Evolutionary conservation across 2,888 invertebrate genomes (phyloP).

Genomic region (Microctonus aethiopoides): DNA sequence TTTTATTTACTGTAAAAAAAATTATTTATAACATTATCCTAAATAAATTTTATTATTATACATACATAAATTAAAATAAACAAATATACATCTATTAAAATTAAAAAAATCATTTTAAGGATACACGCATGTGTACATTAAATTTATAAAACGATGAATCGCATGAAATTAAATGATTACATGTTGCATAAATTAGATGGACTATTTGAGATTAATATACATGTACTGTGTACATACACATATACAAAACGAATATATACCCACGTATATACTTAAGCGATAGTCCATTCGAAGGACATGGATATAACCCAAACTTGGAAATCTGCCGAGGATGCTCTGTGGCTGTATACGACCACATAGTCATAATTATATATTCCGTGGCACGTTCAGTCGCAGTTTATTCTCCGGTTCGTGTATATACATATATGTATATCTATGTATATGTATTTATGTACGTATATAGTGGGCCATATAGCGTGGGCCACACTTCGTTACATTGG

Average conservation of each 20-base stretch:
- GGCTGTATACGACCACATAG: slow-evolving; percentile 18
- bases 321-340: slow-evolving; percentile 1
- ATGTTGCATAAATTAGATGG: background rate
- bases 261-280: background rate
- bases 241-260: background rate
- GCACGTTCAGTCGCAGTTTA: slow-evolving; percentile 38
- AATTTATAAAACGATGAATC: no score
- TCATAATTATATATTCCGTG: slow-evolving; percentile 40
- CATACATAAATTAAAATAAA: no score
- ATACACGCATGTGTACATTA: no score
- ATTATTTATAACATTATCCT: no score
- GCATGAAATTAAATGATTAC: background rate
- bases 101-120: no score
- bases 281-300: background rate
- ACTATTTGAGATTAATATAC: slow-evolving; percentile 6
- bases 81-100: no score
- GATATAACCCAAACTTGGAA: background rate
- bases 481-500: slow-evolving; percentile 26
- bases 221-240: background rate
- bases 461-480: no score
- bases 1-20: no score
- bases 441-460: no score
- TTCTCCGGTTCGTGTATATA: slow-evolving; percentile 28
- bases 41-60: no score
- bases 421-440: slow-evolving; percentile 6